A percentile compares a stretch with the other conserved stretches of the same genome.
These are phyloP conservation scores for Nineta flava DNA, from an alignment of 2,888 invertebrate genomes.

Conservation along the genomic window DNA sequence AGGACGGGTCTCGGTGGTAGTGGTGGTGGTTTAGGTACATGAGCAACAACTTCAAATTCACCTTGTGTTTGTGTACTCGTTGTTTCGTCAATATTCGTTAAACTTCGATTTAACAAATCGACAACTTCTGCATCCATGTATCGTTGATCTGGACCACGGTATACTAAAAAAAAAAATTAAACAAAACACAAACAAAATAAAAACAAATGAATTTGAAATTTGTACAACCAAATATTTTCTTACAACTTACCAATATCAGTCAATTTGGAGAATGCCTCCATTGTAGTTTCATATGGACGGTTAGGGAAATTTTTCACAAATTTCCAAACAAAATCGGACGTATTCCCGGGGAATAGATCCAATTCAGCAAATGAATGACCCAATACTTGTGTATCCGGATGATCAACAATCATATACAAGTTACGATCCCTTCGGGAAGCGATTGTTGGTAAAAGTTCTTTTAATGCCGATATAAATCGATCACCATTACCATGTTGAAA, in stretches of 20 bases:
- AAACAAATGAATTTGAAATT: not conserved
- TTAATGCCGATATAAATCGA: conserved; percentile 46
- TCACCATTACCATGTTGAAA: conserved; percentile 81
- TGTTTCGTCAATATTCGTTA: conserved; percentile 28
- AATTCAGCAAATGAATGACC: conserved; percentile 78
- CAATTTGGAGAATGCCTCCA: conserved; percentile 76
- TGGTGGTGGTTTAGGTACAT: conserved; percentile 48
- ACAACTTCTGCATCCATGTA: conserved; percentile 46
- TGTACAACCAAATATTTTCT: conserved; percentile 15
- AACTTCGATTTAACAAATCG: conserved; percentile 42
- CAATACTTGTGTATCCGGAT: conserved; percentile 48
- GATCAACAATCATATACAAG: conserved; percentile 53
- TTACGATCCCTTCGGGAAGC: conserved; percentile 58
- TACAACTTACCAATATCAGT: conserved; percentile 64
- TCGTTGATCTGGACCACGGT: conserved; percentile 43
- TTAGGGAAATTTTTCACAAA: conserved; percentile 40
- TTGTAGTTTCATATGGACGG: conserved; percentile 66
- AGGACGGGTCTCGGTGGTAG: conserved; percentile 53
- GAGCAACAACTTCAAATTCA: conserved; percentile 54
- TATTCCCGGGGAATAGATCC: conserved; percentile 59
- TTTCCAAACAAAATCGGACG: conserved; percentile 49
- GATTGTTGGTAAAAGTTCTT: conserved; percentile 43
- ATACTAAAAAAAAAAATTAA: conserved; percentile 27
- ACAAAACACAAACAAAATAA: not conserved
- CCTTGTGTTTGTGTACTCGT: conserved; percentile 41